Evolutionary conservation across 2,113 vertebrate species (phyloP), one percentile per base, ranked within the genome.

Genomic region (Hippocampus guttulatus): DNA sequence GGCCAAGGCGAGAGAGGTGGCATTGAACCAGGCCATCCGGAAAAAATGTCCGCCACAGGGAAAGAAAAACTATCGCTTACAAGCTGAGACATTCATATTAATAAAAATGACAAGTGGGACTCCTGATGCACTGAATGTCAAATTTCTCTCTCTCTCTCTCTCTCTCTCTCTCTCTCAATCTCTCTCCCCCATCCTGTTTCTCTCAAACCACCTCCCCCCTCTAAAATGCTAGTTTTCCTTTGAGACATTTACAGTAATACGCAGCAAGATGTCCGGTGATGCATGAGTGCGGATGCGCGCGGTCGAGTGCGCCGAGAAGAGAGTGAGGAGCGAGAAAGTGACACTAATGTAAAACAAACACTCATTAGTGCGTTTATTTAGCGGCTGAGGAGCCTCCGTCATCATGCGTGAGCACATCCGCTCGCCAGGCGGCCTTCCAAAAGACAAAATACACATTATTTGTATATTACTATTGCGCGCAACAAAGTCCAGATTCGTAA

Each of bases 271-370:
- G 47, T 12, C 66, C 49, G 14, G 20, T 14, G 49, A 51, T 15
- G 51, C 27, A 12, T 38, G 51, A 68, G 67, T 64, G 70, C 58
- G 47, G 69, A 68, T 58, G 3, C 25, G 86, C 84, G 78, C 69
- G 87, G 66, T 74, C 63, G 80, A 79, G 77, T 79, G 87, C 85
- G 73, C 87, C 2, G 5, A 15, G 67, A 70, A 51, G 78, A 73
- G 66, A 75, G 58, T 71, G 84, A 88, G 64, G 8, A 55, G 82
- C 78, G 84, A 86, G 83, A 81, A 84, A 90, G 84, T 87, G 88
- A 89, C 85, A 88, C 88, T 90, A 88, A 91, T 88, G 87, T 79
- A 85, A 90, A 88, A 89, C 83, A 84, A 90, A 91, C 88, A 85
- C 75, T 87, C 68, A 78, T 84, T 89, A 86, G 67, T 63, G 67